Evolutionary conservation across 2,113 vertebrate species (phyloP).

Genomic region (Romanogobio albipinnatus): DNA sequence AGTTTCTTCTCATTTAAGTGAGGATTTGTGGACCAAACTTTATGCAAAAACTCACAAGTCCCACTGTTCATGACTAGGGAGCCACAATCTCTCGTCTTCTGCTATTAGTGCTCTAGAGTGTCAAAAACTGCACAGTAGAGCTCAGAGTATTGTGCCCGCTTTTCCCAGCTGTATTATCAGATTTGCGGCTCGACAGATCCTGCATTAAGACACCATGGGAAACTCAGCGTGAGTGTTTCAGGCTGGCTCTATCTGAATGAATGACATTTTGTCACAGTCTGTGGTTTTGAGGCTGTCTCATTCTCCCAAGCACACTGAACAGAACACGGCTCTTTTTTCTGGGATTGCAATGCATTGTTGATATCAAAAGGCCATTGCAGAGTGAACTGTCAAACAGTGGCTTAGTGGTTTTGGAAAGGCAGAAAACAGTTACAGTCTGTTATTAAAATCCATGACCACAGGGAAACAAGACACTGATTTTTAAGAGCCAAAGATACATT

Average conservation of each 20-base stretch:
- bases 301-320: slow-evolving; percentile 1
- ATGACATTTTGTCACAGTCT: slow-evolving; percentile 33
- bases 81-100: neutral
- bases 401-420: slow-evolving; percentile 42
- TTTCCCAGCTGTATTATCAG: slow-evolving; percentile 60
- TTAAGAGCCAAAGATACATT: slow-evolving; percentile 46
- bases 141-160: slow-evolving; percentile 19
- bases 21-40: neutral
- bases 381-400: slow-evolving; percentile 33
- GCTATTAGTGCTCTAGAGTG: neutral
- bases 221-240: slow-evolving; percentile 24
- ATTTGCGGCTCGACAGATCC: slow-evolving; percentile 48
- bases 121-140: slow-evolving; percentile 3
- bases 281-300: neutral
- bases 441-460: slow-evolving; percentile 40
- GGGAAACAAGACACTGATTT: slow-evolving; percentile 51
- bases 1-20: neutral
- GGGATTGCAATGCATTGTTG: slow-evolving; percentile 11
- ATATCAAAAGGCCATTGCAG: slow-evolving; percentile 21
- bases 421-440: slow-evolving; percentile 44
- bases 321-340: neutral
- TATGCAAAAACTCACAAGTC: slow-evolving; percentile 2
- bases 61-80: neutral
- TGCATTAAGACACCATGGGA: slow-evolving; percentile 56
- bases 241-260: slow-evolving; percentile 30